These are phyloP conservation scores for Gambusia affinis DNA, from an alignment of 2,113 vertebrate genomes.

Conservation along the genomic window DNA sequence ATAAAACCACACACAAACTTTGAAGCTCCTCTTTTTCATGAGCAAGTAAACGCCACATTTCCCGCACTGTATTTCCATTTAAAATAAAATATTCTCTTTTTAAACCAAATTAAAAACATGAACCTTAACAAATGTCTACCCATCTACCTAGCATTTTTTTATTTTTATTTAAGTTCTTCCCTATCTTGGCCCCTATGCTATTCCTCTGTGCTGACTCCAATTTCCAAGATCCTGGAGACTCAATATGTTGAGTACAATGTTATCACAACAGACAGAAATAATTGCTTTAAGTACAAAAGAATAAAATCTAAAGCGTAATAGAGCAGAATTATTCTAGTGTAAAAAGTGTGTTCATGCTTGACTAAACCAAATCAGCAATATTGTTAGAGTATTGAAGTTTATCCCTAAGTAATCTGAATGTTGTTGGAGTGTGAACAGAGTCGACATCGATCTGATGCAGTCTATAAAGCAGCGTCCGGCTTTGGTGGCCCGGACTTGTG, in stretches of 20 bases:
- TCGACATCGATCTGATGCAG: constrained; percentile 55
- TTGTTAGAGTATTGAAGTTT: constrained; percentile 45
- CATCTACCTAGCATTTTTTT: background rate
- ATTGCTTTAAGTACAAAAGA: constrained; percentile 8
- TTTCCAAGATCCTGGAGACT: background rate
- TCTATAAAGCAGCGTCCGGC: constrained; percentile 67
- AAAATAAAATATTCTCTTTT: background rate
- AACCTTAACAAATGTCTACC: background rate
- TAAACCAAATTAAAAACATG: background rate
- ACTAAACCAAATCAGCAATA: constrained; percentile 14
- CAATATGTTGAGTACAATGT: constrained; percentile 1
- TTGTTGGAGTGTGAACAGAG: constrained; percentile 48
- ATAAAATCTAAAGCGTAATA: background rate
- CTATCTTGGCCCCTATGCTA: background rate
- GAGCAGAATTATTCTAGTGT: constrained; percentile 11
- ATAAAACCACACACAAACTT: too few species aligned
- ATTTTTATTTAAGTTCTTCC: background rate
- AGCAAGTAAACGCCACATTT: too few species aligned
- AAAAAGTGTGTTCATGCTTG: constrained; percentile 7
- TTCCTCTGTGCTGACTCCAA: background rate
- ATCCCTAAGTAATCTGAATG: constrained; percentile 42
- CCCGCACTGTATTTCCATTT: too few species aligned
- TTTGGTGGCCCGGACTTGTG: constrained; percentile 46
- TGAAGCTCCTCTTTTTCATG: too few species aligned
- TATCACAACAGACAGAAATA: constrained; percentile 21